Base-by-base conservation (phyloP, 2,888 invertebrate species). In the Synergus itoensis region DNA sequence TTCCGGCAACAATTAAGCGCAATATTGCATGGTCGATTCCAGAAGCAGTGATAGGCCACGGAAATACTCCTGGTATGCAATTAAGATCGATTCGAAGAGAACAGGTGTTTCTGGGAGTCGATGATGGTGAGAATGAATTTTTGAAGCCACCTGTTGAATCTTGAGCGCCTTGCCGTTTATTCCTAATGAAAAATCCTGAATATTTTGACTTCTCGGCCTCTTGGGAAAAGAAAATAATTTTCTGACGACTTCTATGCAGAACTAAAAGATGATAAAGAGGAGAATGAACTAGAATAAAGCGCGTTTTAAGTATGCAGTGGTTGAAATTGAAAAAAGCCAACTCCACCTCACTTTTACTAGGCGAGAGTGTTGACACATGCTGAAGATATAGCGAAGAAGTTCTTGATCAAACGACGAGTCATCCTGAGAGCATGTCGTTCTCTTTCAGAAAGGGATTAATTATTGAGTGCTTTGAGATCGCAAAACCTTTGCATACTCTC, bases 61-160 rank as follows among this genome's bases (percentile, higher is more conserved):
- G 4, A 60, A 60, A 21, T 18, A 21, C 21, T 21, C 21, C n/a
- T 9, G 3, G 60, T 1, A 60, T 12, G 16, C 21, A 60, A 60
- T 60, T 60, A 60, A 60, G 45, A 67, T 67, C 65, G 65, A 69
- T 60, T 69, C 28, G 16, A 45, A 67, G 65, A n/a, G 43, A 43
- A 67, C 65, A 40, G n/a, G 18, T 9, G n/a, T 9, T 8, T 40
- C 36, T 43, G 16, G 11, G 9, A n/a, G 41, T 18, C 14, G 43
- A 40, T 40, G 9, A 64, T 12, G n/a, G 36, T 40, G 48, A 69
- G 43, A 69, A 48, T 48, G 45, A 45, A 69, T 69, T 36, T 69
- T 69, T 36, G 69, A 48, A 21, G 48, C 69, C 69, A 69, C 48
- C 69, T 69, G 69, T 69, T 48, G 48, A 36, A 36, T 36, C 36